Conservation (phyloP, 2,113 vertebrate genomes). For the Rhabdomys dilectus region DNA sequence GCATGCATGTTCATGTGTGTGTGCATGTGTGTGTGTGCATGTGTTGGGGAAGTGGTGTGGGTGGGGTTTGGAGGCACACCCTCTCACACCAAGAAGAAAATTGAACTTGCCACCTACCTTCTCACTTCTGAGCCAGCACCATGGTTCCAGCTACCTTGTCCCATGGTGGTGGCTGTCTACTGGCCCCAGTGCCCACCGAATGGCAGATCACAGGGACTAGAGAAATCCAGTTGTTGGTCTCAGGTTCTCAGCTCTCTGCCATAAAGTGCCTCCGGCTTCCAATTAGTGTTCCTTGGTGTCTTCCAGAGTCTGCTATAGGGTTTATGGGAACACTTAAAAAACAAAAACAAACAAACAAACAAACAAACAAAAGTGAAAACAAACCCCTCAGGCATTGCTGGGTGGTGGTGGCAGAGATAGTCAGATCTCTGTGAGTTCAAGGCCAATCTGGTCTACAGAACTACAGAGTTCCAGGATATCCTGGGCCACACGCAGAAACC, state of each 20-base stretch:
- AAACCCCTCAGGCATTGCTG: not conserved
- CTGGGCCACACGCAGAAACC: no score
- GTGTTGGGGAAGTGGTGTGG: no score
- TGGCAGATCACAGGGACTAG: not conserved
- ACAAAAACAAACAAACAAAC: not conserved
- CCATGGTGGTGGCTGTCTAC: no score
- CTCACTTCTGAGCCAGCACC: not conserved
- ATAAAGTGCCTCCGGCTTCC: accelerated
- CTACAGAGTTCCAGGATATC: not conserved
- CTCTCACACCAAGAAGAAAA: not conserved
- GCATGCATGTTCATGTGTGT: not conserved
- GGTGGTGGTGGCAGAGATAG: not conserved
- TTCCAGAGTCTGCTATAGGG: not conserved
- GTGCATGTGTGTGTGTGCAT: not conserved
- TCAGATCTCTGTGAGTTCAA: not conserved
- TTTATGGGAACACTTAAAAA: not conserved
- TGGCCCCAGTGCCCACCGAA: accelerated
- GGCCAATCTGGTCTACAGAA: not conserved
- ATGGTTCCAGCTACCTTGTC: not conserved
- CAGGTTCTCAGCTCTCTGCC: not conserved
- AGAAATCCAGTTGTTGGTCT: no score
- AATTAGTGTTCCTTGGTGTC: accelerated
- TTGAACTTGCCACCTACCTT: not conserved
- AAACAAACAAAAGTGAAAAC: not conserved
- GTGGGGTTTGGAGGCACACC: not conserved